Evolutionary conservation across 2,113 vertebrate genomes (phyloP), one percentile per base, ranked within the genome.

Genomic region (Cyanoderma ruficeps): DNA sequence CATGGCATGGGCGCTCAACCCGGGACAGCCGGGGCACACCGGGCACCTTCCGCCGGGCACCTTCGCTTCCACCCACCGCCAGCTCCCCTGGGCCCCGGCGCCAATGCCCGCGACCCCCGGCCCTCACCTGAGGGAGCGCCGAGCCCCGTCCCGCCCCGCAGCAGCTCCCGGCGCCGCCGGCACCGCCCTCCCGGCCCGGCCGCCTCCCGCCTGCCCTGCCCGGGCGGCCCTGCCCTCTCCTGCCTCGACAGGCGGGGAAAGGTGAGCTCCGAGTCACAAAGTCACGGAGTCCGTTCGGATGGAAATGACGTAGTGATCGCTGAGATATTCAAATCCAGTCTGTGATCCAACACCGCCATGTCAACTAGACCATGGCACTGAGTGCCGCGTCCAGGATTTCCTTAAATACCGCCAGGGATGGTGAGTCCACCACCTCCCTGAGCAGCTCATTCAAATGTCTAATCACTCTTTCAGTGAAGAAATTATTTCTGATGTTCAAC

Each of bases 261-360:
- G 25, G 31, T 7, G 44, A 25, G 31, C 24, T 0, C 13, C 0
- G n/a, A 27, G 28, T 9, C 7, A 1, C 16, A 0, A 9, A 13
- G 2, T 5, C 30, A 4, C 25, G 0, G 33, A 5, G 19, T 1
- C 23, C 1, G 3, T 10, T 39, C 1, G 14, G 11, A 2, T 35
- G 61, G 30, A 39, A 41, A 27, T 31, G 9, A 11, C 9, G 33
- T 10, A 10, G 7, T 19, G 39, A 5, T 46, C 53, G 60, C 46
- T 21, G 39, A 21, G 39, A 2, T 17, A 19, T 4, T 25, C 53
- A 6, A 4, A 28, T 18, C 7, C 69, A 9, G 35, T 17, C 69
- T 19, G 0, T 39, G 39, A 41, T 39, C 28, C 33, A 68, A n/a
- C 46, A 20, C 69, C 3, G 17, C 28, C 52, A 0, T 12, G 46